Conservation (phyloP, 2,113 vertebrate species). For the Triplophysa tibetana region DNA sequence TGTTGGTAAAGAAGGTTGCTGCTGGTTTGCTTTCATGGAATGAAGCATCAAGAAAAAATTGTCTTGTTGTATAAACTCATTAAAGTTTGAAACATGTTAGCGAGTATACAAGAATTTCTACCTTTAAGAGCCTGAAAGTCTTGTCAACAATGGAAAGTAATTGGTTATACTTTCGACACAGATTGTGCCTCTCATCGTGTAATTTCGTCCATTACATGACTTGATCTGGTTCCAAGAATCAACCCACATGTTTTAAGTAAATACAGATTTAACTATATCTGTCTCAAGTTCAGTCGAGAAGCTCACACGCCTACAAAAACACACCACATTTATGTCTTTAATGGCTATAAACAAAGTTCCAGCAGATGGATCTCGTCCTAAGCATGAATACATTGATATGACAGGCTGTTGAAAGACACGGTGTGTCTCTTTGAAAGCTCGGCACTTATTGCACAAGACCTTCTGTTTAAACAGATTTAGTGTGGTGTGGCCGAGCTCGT, state of each 20-base stretch:
- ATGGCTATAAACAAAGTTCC: neutral
- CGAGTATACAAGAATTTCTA: neutral
- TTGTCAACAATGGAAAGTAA: neutral
- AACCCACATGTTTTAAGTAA: neutral
- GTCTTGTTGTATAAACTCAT: neutral
- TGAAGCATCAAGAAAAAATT: neutral
- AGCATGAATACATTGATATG: neutral
- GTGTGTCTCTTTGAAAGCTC: constrained; percentile 12
- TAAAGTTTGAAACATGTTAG: neutral
- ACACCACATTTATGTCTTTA: neutral
- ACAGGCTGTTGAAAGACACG: constrained; percentile 42
- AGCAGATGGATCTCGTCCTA: neutral
- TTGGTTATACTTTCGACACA: neutral
- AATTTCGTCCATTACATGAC: neutral
- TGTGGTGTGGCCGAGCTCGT: neutral
- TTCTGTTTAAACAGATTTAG: constrained; percentile 7
- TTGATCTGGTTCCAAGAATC: neutral
- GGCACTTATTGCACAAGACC: neutral
- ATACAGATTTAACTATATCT: neutral
- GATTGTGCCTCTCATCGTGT: neutral
- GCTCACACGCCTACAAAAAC: neutral
- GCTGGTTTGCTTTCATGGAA: neutral
- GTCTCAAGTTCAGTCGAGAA: neutral
- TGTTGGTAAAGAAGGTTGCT: neutral
- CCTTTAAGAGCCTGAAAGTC: neutral